Base-by-base conservation (phyloP, 2,113 vertebrate species). In the Campylomormyrus numenius region DNA sequence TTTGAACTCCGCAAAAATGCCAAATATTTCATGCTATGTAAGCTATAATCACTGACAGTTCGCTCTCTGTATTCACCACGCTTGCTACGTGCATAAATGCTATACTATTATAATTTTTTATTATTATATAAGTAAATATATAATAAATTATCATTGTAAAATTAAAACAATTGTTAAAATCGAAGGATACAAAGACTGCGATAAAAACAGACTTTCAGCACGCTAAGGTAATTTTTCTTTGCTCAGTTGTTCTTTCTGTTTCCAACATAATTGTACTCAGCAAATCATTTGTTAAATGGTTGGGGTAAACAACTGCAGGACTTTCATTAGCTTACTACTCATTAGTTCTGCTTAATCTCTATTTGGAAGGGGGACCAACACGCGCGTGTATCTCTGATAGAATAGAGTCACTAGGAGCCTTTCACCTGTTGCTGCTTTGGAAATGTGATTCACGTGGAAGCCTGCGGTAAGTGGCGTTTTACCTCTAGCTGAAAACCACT, bases 361-460 rank as follows among this genome's bases (percentile, higher is more conserved):
- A 24, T 24, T 85, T 19, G 45, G 45, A 10, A 42, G 93, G 92
- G 91, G 91, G 89, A 90, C 62, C 85, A 91, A 50, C 93, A 88
- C 6, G 35, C 2, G 50, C 92, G 93, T 94, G 93, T 92, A 93
- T 92, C 94, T 89, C 92, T 94, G 93, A 90, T 91, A 93, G 94
- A 94, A 96, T 94, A 92, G 90, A 94, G 94, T 95, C 94, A 93
- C 93, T 94, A 95, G 95, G 94, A 94, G 93, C 93, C 89, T 88
- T 95, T 93, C 91, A 91, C 92, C 56, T 66, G 86, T 27, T 74
- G 93, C 92, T 21, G 35, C 39, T 88, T 89, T 90, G 90, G 80
- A 87, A 93, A 87, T 15, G 46, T 17, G 85, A 87, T 31, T 35
- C 49, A 56, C 31, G 39, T 87, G 89, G 87, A 86, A 91, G 62